phyloP scores from a whole-genome alignment of 2,797 vertebrate species.

The Poeciliopsis infans region DNA sequence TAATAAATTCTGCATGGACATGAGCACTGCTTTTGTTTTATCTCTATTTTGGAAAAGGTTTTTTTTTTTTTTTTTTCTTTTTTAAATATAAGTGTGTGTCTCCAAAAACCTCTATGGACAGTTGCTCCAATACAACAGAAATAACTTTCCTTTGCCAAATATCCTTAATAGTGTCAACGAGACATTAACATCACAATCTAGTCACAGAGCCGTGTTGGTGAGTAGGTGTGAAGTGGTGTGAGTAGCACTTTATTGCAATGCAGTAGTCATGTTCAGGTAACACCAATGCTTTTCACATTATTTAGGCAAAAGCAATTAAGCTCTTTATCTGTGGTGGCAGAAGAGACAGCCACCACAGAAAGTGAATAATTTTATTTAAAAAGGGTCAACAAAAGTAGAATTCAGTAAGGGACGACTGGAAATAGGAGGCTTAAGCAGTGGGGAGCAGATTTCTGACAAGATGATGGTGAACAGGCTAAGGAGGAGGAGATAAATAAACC shows the following conservation, averaged over 20 bases:
- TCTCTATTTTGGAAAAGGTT: not conserved
- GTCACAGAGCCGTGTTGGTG: not conserved
- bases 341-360: not conserved
- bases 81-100: not conserved
- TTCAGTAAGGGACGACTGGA: too few species aligned
- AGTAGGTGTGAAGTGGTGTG: not conserved
- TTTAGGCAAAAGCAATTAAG: not conserved
- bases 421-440: too few species aligned
- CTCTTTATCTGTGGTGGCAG: not conserved
- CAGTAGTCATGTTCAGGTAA: not conserved
- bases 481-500: not conserved
- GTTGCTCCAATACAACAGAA: too few species aligned
- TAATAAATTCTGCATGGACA: not conserved
- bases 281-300: not conserved
- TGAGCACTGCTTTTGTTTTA: not conserved
- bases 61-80: not conserved
- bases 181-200: not conserved
- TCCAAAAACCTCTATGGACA: not conserved
- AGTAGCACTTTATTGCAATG: not conserved
- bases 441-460: too few species aligned
- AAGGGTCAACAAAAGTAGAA: too few species aligned
- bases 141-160: not conserved
- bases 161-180: not conserved
- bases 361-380: too few species aligned
- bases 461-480: not conserved